A percentile compares a stretch with the other conserved stretches of the same genome.
Conservation (phyloP, 2,797 vertebrate species). For the Parauchenoglanis punctatus region DNA sequence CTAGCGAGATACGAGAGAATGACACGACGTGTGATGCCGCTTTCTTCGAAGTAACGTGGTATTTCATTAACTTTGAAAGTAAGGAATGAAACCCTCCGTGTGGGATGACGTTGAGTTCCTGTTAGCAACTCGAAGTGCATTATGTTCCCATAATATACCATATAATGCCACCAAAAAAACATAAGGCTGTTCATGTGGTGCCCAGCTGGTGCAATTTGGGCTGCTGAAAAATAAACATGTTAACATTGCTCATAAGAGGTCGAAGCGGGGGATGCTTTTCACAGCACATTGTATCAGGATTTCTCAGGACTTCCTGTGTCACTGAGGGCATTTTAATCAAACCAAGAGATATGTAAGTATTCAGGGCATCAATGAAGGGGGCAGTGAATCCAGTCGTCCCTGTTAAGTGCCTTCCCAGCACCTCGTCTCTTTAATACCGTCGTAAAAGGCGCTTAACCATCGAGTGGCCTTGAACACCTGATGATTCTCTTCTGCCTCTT, state of each 20-base stretch:
- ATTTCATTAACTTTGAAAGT: background rate
- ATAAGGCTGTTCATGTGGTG: background rate
- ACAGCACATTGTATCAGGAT: background rate
- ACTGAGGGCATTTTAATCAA: constrained; percentile 3
- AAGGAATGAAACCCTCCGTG: background rate
- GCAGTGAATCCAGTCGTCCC: background rate
- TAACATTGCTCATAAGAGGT: background rate
- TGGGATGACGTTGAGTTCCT: background rate
- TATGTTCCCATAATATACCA: background rate
- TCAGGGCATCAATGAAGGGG: background rate
- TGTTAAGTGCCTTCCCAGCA: background rate
- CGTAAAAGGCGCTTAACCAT: background rate
- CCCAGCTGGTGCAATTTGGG: background rate
- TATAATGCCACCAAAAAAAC: background rate
- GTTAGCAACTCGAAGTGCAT: background rate
- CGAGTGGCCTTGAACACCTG: background rate
- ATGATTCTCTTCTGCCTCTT: background rate
- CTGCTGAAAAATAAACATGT: too few relatives aligned
- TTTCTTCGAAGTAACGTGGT: background rate
- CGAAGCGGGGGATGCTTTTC: too few relatives aligned
- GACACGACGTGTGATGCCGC: background rate
- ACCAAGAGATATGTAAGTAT: background rate
- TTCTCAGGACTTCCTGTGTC: background rate
- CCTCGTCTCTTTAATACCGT: background rate
- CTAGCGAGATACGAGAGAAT: background rate